These are phyloP conservation scores for Coluber constrictor DNA, from an alignment of 2,797 vertebrate genomes.

Conservation along the genomic window DNA sequence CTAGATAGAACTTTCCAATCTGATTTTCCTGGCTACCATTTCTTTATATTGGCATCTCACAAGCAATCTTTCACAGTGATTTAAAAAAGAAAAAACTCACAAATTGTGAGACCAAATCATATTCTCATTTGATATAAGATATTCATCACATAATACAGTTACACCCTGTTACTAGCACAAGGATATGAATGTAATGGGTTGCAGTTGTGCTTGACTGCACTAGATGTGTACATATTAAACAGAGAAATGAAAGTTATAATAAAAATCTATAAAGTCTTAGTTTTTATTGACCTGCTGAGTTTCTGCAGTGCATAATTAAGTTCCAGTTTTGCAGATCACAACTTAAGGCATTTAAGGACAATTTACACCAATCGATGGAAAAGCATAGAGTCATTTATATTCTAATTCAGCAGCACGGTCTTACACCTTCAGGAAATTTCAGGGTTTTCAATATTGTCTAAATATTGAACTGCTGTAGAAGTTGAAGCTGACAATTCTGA, in stretches of 20 bases:
- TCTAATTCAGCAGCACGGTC: not conserved
- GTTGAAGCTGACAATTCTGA: not conserved
- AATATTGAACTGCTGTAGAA: not conserved
- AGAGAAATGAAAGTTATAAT: constrained; percentile 3
- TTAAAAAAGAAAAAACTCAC: not conserved
- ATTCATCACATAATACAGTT: not conserved
- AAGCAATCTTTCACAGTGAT: not conserved
- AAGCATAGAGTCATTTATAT: not conserved
- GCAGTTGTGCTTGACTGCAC: not conserved
- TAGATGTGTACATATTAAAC: not conserved
- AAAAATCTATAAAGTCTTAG: not conserved
- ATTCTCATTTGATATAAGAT: not conserved
- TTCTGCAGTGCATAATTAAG: not conserved
- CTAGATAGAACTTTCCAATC: not conserved
- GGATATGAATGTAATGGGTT: not conserved
- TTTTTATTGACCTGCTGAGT: not conserved
- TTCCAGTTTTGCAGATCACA: not conserved
- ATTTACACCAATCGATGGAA: not conserved
- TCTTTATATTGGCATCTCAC: not conserved
- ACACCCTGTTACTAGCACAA: not conserved
- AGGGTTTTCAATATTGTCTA: not conserved
- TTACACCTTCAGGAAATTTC: not conserved
- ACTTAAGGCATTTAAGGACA: not conserved
- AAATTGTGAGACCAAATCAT: not conserved
- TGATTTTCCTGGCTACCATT: not conserved